A percentile compares a stretch with the other conserved stretches of the same genome.
phyloP scores from a whole-genome alignment of 2,888 invertebrate genomes.

The Drosophila kanekoi region DNA sequence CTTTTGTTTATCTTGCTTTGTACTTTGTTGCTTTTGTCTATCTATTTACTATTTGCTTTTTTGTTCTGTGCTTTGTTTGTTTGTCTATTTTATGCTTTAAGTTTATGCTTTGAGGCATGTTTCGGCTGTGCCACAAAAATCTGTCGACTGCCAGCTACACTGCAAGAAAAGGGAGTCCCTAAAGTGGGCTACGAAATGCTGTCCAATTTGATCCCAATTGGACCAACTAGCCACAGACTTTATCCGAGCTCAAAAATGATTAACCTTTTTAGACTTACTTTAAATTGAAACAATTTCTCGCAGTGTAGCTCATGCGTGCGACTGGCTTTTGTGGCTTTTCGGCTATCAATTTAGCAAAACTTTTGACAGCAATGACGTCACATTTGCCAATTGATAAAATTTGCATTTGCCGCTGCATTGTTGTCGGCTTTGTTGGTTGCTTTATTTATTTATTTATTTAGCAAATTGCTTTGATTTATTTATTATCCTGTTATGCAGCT shows the following conservation, averaged over 20 bases:
- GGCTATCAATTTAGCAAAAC: constrained; percentile 13
- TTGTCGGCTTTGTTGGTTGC: constrained; percentile 11
- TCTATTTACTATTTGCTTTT: constrained; percentile 1
- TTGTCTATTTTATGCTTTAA: constrained; percentile 39
- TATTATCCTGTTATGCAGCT: constrained; percentile 23
- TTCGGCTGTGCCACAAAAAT: constrained; percentile 7
- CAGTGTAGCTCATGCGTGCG: constrained; percentile 14
- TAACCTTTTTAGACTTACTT: no score
- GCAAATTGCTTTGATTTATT: constrained; percentile 25
- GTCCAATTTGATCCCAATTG: no score
- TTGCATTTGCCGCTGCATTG: constrained; percentile 23
- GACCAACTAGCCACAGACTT: no score
- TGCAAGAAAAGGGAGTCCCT: constrained; percentile 2
- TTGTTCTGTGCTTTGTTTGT: constrained; percentile 6
- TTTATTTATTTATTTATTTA: constrained; percentile 25
- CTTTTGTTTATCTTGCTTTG: constrained; percentile 25
- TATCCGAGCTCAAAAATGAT: neutral
- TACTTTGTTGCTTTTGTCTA: constrained; percentile 32
- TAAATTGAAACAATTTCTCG: constrained; percentile 10
- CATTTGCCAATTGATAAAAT: constrained; percentile 24
- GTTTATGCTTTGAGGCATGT: constrained; percentile 38
- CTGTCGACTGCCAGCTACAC: constrained; percentile 12
- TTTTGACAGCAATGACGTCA: constrained; percentile 16
- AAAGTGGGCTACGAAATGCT: neutral
- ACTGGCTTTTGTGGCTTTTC: constrained; percentile 6